Evolutionary conservation across 1,140 invertebrate species (phyloP).

Genomic region (Leucophenga varia): DNA sequence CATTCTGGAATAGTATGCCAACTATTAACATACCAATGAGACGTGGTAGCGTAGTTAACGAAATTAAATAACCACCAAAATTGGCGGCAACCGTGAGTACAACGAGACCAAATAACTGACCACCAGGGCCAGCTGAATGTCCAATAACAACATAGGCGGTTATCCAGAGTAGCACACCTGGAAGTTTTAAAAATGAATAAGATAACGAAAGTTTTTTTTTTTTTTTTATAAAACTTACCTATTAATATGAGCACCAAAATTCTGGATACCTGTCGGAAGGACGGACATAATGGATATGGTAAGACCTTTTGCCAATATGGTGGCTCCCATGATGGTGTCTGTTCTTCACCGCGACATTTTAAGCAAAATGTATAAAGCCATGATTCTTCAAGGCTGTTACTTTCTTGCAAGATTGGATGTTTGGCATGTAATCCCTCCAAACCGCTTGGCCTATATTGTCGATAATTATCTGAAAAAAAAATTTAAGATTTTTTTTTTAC

Average conservation of each 20-base stretch:
- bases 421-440: constrained; percentile 41
- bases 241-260: constrained; percentile 68
- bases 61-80: constrained; percentile 77
- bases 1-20: constrained; percentile 71
- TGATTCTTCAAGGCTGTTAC: constrained; percentile 40
- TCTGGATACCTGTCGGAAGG: constrained; percentile 75
- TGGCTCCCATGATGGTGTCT: constrained; percentile 74
- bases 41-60: constrained; percentile 77
- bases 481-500: too few species aligned
- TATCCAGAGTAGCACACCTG: constrained; percentile 74
- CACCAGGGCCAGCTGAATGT: constrained; percentile 72
- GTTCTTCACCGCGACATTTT: constrained; percentile 59
- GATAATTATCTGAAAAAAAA: constrained; percentile 27
- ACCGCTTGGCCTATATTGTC: constrained; percentile 35
- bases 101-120: constrained; percentile 77
- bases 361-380: constrained; percentile 54
- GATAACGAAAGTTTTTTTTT: background rate
- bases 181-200: background rate
- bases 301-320: constrained; percentile 72
- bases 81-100: constrained; percentile 73
- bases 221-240: constrained; percentile 57
- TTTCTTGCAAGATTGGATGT: constrained; percentile 23
- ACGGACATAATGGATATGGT: constrained; percentile 78
- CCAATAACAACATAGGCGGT: constrained; percentile 72
- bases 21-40: constrained; percentile 84